Percentiles rank a stretch among this genome's conserved stretches.
phyloP scores from a whole-genome alignment of 2,113 vertebrate species.

The Hylia prasina region DNA sequence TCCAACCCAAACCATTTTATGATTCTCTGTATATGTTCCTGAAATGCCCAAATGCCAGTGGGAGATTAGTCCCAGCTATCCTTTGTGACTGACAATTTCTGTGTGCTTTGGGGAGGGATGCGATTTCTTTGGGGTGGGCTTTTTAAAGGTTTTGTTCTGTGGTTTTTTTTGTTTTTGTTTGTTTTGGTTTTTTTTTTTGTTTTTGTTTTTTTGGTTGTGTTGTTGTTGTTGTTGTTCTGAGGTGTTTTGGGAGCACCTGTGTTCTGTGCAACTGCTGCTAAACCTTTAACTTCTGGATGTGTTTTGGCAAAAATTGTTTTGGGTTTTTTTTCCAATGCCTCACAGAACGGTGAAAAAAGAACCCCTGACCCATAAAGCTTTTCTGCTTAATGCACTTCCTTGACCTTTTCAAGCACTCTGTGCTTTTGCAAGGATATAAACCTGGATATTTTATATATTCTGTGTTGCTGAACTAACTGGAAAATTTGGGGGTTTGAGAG shows the following conservation, averaged over 20 bases:
- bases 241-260: not conserved
- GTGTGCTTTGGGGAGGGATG: not conserved
- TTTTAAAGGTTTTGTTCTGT: not conserved
- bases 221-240: not conserved
- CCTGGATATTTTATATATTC: not conserved
- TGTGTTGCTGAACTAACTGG: not conserved
- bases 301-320: not conserved
- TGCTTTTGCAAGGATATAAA: not conserved
- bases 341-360: not conserved
- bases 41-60: not conserved
- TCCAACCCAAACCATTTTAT: not conserved
- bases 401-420: not conserved
- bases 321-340: accelerated
- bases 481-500: not conserved
- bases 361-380: not conserved
- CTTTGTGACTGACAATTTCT: not conserved
- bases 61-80: not conserved
- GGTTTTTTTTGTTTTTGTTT: accelerated
- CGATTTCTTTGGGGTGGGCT: not conserved
- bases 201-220: not conserved
- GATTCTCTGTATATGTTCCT: not conserved
- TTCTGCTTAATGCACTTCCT: not conserved
- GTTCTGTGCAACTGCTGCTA: not conserved
- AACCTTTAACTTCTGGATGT: not conserved
- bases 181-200: accelerated